Evolutionary conservation across 1,140 invertebrate species (phyloP), one percentile per base, ranked within the genome.

Genomic region (Maconellicoccus hirsutus): DNA sequence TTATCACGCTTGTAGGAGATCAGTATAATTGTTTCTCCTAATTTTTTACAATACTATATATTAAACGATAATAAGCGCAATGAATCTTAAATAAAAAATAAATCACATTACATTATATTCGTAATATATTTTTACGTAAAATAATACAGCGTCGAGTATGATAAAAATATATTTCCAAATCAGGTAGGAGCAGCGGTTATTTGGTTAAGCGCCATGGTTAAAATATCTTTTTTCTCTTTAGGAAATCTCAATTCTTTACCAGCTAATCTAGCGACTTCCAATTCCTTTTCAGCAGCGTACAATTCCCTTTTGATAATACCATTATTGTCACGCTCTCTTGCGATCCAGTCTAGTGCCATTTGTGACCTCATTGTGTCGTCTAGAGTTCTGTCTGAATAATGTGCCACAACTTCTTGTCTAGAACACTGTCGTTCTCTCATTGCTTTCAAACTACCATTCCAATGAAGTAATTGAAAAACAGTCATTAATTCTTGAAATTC

Each of bases 401-500:
- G 93, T 16, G 92, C 92, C n/a, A 96, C 90, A 0, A 97, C 93
- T 80, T 95, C 92, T 76, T 94, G 91, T 74, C 93, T 83, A n/a
- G 93, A 95, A 78, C 94, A 97, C 77, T 96, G 93, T 7, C 93
- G 84, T 78, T 96, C 93, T 4, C 93, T 83, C 93, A 95, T 86
- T 76, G 87, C 93, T 77, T 94, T 93, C 72, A 97, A 79, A 71
- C 92, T 94, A 0, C 94, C 94, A 79, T 96, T 96, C 94, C 94
- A 97, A 79, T 96, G 94, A 1, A 97, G 83, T 61, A 97, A 82
- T 80, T 96, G 93, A 80, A 97, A 96, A 2, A 96, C 93, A 0
- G 93, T 97, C 94, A 96, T 96, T 74, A 97, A 81, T 80, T 96
- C 94, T 80, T 96, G 93, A 81, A 96, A 97, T 79, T 97, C 93